Conservation (phyloP, 2,888 invertebrate species). For the Mythimna albipuncta region DNA sequence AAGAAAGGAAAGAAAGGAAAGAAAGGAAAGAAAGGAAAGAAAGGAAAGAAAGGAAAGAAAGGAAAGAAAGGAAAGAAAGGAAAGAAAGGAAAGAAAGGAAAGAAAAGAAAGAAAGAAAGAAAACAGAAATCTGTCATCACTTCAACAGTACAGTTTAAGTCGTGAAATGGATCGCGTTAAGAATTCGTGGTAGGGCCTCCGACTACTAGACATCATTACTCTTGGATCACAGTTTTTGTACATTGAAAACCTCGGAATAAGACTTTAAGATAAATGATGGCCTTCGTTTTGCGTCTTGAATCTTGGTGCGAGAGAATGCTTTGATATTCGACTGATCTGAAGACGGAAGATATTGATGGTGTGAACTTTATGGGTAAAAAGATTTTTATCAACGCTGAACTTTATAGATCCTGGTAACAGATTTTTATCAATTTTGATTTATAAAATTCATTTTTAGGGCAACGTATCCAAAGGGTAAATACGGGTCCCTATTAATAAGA, state of each 20-base stretch:
- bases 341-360: not conserved
- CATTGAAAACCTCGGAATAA: slow-evolving; percentile 41
- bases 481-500: too few species aligned
- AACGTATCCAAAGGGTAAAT: too few species aligned
- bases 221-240: slow-evolving; percentile 56
- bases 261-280: slow-evolving; percentile 53
- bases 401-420: not conserved
- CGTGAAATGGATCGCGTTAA: too few species aligned
- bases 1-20: too few species aligned
- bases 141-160: too few species aligned
- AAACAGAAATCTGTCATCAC: too few species aligned
- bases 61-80: too few species aligned
- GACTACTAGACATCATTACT: slow-evolving; percentile 53
- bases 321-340: slow-evolving; percentile 12
- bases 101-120: too few species aligned
- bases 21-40: too few species aligned
- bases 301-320: not conserved
- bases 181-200: not conserved
- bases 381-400: not conserved
- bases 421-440: not conserved
- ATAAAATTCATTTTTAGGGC: too few species aligned
- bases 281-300: slow-evolving; percentile 36
- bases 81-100: too few species aligned
- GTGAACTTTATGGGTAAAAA: not conserved
- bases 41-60: too few species aligned